phyloP scores from a whole-genome alignment of 2,888 invertebrate species.

The Synanthedon tipuliformis region DNA sequence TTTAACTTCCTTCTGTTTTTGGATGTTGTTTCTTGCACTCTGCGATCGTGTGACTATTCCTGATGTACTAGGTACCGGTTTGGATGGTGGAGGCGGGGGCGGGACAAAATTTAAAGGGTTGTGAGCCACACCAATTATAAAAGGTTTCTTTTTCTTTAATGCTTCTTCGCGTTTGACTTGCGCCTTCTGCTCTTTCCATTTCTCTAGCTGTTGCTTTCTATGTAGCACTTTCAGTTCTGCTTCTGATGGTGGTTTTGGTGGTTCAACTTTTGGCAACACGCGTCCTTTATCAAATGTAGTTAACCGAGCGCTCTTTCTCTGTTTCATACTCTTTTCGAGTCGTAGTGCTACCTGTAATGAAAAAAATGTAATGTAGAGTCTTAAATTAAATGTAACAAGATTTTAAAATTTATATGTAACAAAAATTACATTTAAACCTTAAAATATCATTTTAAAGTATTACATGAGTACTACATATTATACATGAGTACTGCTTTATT shows the following conservation, averaged over 20 bases:
- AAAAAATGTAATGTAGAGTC: background rate
- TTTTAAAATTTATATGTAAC: too few species aligned
- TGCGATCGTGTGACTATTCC: slow-evolving; percentile 45
- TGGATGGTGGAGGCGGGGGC: slow-evolving; percentile 32
- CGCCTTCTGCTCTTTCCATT: slow-evolving; percentile 57
- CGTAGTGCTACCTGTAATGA: slow-evolving; percentile 41
- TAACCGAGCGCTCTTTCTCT: slow-evolving; percentile 35
- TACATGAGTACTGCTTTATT: too few species aligned
- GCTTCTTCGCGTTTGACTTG: slow-evolving; percentile 39
- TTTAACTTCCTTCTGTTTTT: slow-evolving; percentile 6
- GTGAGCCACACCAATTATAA: slow-evolving; percentile 37
- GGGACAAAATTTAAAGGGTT: slow-evolving; percentile 29
- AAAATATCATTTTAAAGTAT: too few species aligned
- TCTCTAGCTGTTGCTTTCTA: slow-evolving; percentile 41
- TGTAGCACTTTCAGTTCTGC: slow-evolving; percentile 28
- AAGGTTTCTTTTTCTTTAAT: slow-evolving; percentile 47
- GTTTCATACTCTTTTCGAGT: slow-evolving; percentile 28
- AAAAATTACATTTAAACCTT: too few species aligned
- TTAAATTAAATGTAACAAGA: too few species aligned
- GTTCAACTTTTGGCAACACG: slow-evolving; percentile 26
- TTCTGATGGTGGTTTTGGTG: slow-evolving; percentile 20
- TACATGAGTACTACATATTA: too few species aligned
- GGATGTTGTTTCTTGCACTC: slow-evolving; percentile 14
- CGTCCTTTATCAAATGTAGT: slow-evolving; percentile 40
- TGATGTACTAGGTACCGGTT: slow-evolving; percentile 33